Percentiles rank a stretch among this genome's conserved stretches.
These are phyloP conservation scores for Pyrocoelia pectoralis DNA, from an alignment of 2,888 invertebrate genomes.

Conservation along the genomic window DNA sequence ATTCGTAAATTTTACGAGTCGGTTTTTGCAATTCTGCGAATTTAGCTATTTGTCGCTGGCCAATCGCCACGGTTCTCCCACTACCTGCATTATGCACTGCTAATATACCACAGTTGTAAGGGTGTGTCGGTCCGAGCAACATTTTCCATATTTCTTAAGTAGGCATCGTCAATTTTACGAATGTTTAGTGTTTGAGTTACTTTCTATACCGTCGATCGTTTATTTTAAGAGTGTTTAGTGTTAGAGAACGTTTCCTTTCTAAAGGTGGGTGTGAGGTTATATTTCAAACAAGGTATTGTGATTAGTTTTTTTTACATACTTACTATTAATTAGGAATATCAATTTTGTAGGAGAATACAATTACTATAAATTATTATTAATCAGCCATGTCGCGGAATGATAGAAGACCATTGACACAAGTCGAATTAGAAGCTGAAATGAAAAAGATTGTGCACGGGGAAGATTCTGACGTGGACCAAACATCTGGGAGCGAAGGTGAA, in stretches of 20 bases:
- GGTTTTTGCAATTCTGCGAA: constrained; percentile 3
- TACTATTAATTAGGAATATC: background rate
- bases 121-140: constrained; percentile 1
- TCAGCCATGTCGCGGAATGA: too few relatives aligned
- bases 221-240: background rate
- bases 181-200: constrained; percentile 2
- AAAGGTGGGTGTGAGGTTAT: background rate
- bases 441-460: background rate
- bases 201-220: background rate
- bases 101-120: background rate
- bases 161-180: constrained; percentile 8
- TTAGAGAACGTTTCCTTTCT: constrained; percentile 6
- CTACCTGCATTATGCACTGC: constrained; percentile 8
- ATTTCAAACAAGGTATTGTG: constrained; percentile 1
- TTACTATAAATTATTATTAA: constrained; percentile 1
- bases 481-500: constrained; percentile 3
- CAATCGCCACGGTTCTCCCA: background rate
- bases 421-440: background rate
- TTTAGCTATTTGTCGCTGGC: constrained; percentile 1
- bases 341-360: too few relatives aligned
- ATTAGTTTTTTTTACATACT: constrained; percentile 4
- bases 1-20: constrained; percentile 3
- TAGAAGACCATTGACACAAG: constrained; percentile 5
- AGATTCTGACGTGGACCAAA: constrained; percentile 6
- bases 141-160: background rate